A percentile compares a stretch with the other conserved stretches of the same genome.
Conservation (phyloP, 1,140 invertebrate genomes). For the Nebria ingens region DNA sequence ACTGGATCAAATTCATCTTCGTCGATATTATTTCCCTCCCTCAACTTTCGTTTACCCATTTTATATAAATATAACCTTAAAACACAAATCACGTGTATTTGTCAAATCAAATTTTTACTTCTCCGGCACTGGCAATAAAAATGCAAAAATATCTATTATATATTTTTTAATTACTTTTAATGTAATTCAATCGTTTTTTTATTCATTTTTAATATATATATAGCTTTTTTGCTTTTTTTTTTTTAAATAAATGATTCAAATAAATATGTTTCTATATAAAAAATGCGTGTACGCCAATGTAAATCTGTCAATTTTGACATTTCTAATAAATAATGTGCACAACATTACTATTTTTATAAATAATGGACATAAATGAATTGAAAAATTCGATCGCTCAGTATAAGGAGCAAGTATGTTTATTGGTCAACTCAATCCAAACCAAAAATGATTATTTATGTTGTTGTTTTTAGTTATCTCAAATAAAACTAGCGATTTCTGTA, state of each 20-base stretch:
- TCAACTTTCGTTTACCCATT: slow-evolving; percentile 52
- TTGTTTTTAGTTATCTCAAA: slow-evolving; percentile 44
- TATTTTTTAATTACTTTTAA: too few species aligned
- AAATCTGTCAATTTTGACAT: too few species aligned
- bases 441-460: slow-evolving; percentile 19
- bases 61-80: slow-evolving; percentile 1
- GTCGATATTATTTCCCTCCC: slow-evolving; percentile 37
- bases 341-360: not conserved
- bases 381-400: slow-evolving; percentile 38
- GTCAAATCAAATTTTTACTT: not conserved
- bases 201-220: too few species aligned
- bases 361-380: not conserved
- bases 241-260: too few species aligned
- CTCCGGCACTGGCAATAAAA: not conserved
- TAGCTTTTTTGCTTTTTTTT: too few species aligned
- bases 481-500: slow-evolving; percentile 43
- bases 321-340: too few species aligned
- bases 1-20: slow-evolving; percentile 55
- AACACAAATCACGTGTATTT: not conserved
- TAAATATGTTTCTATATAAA: too few species aligned
- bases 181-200: too few species aligned
- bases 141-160: too few species aligned
- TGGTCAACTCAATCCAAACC: not conserved
- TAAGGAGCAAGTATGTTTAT: slow-evolving; percentile 37
- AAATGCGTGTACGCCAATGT: too few species aligned